Conservation (phyloP, 2,113 vertebrate genomes). For the Philantomba maxwellii region DNA sequence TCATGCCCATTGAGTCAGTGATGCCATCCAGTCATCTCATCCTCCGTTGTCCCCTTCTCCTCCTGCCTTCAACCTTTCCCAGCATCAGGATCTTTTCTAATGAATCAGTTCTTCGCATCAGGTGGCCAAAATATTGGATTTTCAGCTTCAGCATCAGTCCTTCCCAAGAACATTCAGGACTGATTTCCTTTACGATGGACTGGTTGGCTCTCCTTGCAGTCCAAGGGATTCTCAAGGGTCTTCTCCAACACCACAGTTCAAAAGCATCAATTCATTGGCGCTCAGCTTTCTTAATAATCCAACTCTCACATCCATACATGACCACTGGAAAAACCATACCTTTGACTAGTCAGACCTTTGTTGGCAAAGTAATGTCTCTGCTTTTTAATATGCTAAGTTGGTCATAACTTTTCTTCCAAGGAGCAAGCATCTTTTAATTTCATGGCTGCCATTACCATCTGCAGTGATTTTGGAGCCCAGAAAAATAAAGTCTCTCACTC, state of each 20-base stretch:
- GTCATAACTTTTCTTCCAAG: neutral
- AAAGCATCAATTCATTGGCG: fast-evolving
- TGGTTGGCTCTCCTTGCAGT: neutral
- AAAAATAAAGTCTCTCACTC: neutral
- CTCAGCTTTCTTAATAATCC: neutral
- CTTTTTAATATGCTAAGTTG: neutral
- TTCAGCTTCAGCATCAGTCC: neutral
- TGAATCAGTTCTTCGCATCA: neutral
- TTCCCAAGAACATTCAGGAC: neutral
- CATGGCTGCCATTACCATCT: neutral
- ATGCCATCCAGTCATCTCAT: neutral
- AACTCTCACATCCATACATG: neutral
- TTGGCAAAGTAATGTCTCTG: neutral
- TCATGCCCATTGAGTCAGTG: neutral
- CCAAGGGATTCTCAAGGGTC: neutral
- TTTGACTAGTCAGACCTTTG: neutral
- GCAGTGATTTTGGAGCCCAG: neutral
- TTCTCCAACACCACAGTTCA: neutral
- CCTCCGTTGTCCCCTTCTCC: neutral
- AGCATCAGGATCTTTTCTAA: neutral
- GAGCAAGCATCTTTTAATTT: neutral
- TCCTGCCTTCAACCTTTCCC: neutral
- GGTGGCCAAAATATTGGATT: neutral
- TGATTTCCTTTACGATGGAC: neutral
- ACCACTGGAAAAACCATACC: neutral